Evolutionary conservation across 2,888 invertebrate species (phyloP), one percentile per base, ranked within the genome.

Genomic region (Pseudococcus viburni): DNA sequence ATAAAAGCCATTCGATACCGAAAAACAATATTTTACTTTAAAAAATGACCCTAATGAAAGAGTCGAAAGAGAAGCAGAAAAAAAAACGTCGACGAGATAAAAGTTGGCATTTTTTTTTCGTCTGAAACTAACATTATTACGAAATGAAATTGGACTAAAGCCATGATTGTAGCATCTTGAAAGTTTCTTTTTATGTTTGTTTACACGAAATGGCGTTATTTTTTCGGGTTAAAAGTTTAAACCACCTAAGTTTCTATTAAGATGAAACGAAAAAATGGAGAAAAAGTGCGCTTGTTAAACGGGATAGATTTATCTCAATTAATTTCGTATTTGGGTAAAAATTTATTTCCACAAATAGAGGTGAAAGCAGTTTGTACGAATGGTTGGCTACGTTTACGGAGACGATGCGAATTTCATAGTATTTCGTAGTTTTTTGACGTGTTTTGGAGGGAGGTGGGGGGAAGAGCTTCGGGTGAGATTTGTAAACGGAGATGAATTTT

Each of bases 161-260:
- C 68, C 68, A 73, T 73, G 12, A 73, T 73, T 73, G 68, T 33
- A 73, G 68, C 68, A 73, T 73, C 68, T 73, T 73, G 33, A 73
- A 73, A 73, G 68, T 73, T 73, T 73, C 68, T 73, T 73, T 73
- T 73, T 33, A 33, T 33, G 26, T 73, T 73, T 73, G 68, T 73
- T 73, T 73, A 26, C 68, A 73, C 8, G 33, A 33, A 73, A 73
- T 26, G 3, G 33, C 33, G 33, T 26, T 73, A 15, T 33, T 73
- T 73, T 73, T 73, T 73, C 68, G 26, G 33, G 68, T 73, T 73
- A 33, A 73, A 73, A 73, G 68, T 73, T 73, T 8, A 73, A 73
- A 73, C 68, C 68, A 73, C 12, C 68, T 12, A 26, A 73, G 68
- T 73, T 73, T 73, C 68, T 73, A 73, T 73, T 73, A 33, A 26